phyloP scores from a whole-genome alignment of 2,113 vertebrate genomes.

The Corapipo altera region DNA sequence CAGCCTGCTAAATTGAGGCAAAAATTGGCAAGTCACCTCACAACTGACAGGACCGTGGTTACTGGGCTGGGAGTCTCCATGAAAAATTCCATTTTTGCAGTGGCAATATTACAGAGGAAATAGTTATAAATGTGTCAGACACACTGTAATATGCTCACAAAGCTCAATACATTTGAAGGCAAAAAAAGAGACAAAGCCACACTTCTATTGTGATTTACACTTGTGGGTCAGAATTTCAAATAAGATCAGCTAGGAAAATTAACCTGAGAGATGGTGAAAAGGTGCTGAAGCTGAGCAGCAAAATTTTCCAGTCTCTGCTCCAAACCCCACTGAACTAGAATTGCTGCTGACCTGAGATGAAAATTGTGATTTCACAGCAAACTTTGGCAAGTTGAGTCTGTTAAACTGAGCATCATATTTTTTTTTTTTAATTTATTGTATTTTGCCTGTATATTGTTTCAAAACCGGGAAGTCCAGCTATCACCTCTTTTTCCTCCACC shows the following conservation, averaged over 20 bases:
- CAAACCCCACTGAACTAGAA: not conserved
- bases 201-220: not conserved
- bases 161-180: not conserved
- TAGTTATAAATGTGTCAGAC: not conserved
- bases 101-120: not conserved
- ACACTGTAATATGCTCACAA: not conserved
- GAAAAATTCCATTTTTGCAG: not conserved
- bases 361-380: not conserved
- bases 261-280: not conserved
- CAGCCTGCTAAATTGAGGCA: not conserved
- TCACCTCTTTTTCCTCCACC: not conserved
- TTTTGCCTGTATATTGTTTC: not conserved
- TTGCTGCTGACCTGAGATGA: not conserved
- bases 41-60: not conserved
- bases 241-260: not conserved
- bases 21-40: not conserved
- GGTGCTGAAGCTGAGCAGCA: not conserved
- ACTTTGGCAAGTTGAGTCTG: not conserved
- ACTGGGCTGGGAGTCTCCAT: not conserved
- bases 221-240: not conserved
- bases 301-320: not conserved
- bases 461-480: not conserved
- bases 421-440: not conserved
- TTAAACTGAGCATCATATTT: not conserved
- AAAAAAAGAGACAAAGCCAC: not conserved